phyloP scores from a whole-genome alignment of 2,113 vertebrate genomes.

The Notothenia rossii region DNA sequence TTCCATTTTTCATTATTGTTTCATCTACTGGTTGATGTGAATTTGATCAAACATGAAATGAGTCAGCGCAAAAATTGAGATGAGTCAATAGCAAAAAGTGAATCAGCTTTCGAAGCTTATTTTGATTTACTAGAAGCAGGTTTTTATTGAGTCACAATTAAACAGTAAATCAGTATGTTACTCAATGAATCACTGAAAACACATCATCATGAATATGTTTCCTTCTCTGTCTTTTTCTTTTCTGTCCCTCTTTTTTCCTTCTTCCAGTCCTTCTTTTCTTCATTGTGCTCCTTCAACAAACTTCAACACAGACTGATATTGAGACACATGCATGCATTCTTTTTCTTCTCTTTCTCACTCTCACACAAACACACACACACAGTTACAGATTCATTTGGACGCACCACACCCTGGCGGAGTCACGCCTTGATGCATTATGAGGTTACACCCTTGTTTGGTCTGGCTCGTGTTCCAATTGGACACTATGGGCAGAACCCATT shows the following conservation, averaged over 20 bases:
- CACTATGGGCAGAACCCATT: constrained; percentile 42
- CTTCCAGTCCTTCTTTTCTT: background rate
- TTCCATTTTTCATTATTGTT: too few relatives aligned
- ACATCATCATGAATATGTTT: background rate
- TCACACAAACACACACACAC: background rate
- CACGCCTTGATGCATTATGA: constrained; percentile 63
- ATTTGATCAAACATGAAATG: too few relatives aligned
- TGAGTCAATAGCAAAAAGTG: too few relatives aligned
- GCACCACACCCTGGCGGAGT: constrained; percentile 65
- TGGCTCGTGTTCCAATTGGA: constrained; percentile 61
- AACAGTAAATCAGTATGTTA: too few relatives aligned
- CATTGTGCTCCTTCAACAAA: background rate
- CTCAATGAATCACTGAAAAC: too few relatives aligned
- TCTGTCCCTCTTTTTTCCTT: background rate
- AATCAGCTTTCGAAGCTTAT: too few relatives aligned
- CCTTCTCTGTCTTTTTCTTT: background rate
- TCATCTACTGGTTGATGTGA: too few relatives aligned
- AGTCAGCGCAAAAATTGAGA: too few relatives aligned
- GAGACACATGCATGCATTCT: background rate
- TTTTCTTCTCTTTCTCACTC: background rate
- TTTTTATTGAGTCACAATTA: too few relatives aligned
- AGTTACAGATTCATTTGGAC: constrained; percentile 47
- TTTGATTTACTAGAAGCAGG: too few relatives aligned
- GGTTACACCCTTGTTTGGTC: constrained; percentile 75
- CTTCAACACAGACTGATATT: background rate